Conservation (phyloP, 2,113 vertebrate species). For the Cheilinus undulatus region DNA sequence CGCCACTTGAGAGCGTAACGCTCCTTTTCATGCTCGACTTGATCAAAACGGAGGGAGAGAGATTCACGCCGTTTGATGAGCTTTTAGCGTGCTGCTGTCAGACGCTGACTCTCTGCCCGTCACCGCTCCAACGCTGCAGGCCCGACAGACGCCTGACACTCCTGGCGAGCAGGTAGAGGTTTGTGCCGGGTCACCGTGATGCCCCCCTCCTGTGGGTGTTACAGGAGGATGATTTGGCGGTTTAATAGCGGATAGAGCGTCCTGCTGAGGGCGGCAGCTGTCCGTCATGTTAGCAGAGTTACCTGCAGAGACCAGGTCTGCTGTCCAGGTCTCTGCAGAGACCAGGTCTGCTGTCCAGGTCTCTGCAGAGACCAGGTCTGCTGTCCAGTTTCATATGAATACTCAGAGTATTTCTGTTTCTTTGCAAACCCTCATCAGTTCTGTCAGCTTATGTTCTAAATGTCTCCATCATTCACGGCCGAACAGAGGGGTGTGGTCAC, state of each 20-base stretch:
- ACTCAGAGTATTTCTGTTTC: too few relatives aligned
- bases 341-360: not conserved
- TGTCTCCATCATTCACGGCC: too few relatives aligned
- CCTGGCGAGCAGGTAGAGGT: conserved; percentile 86
- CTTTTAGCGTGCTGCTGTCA: conserved; percentile 83
- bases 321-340: not conserved
- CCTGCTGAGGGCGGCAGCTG: conserved; percentile 33
- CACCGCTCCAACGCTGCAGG: conserved; percentile 84
- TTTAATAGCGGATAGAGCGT: conserved; percentile 3
- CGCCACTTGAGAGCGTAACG: conserved; percentile 92
- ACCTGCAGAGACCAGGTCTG: not conserved
- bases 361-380: not conserved
- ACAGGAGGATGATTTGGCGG: not conserved
- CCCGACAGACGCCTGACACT: conserved; percentile 88
- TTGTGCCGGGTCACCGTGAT: conserved; percentile 84
- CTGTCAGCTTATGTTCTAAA: too few relatives aligned
- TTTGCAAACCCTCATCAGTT: too few relatives aligned
- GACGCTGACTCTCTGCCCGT: conserved; percentile 79
- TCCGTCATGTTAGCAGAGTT: conserved; percentile 21
- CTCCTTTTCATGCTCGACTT: conserved; percentile 95
- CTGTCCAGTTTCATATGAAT: too few relatives aligned
- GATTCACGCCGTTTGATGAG: too few relatives aligned
- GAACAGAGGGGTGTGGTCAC: too few relatives aligned
- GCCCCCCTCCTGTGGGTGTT: conserved; percentile 61
- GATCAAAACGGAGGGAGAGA: conserved; percentile 73